Conservation (phyloP, 2,797 vertebrate genomes). For the Acanthurus tractus region DNA sequence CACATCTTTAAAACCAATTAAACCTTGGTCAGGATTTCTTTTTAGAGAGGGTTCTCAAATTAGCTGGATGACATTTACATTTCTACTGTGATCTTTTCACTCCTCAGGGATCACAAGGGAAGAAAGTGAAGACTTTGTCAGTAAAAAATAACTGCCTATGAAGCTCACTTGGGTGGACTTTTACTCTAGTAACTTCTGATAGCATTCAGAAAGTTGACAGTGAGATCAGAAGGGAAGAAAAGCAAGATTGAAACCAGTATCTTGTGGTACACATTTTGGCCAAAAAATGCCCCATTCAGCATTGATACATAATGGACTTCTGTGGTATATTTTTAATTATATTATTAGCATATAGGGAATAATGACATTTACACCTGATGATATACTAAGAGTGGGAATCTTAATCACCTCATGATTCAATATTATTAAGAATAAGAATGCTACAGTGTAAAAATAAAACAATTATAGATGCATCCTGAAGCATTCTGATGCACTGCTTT, state of each 20-base stretch:
- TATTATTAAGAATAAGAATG: no score
- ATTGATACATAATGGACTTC: neutral
- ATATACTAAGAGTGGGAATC: neutral
- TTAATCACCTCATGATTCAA: no score
- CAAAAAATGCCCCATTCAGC: neutral
- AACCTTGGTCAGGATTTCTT: neutral
- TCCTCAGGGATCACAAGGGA: conserved; percentile 9
- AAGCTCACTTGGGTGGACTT: conserved; percentile 17
- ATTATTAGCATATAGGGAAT: neutral
- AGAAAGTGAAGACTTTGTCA: neutral
- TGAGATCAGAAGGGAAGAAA: neutral
- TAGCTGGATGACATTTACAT: conserved; percentile 35
- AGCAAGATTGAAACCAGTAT: neutral
- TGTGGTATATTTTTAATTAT: neutral
- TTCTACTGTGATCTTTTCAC: conserved; percentile 1
- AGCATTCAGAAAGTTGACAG: conserved; percentile 3
- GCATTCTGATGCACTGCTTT: no score
- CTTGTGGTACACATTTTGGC: neutral
- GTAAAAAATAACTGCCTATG: neutral
- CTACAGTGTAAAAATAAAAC: no score
- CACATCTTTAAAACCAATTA: conserved; percentile 18
- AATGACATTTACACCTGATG: neutral
- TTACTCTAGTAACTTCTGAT: conserved; percentile 2
- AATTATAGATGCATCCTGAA: no score
- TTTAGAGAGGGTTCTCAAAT: conserved; percentile 20